Base-by-base conservation (phyloP, 2,113 vertebrate species). In the Cyrtonyx montezumae region DNA sequence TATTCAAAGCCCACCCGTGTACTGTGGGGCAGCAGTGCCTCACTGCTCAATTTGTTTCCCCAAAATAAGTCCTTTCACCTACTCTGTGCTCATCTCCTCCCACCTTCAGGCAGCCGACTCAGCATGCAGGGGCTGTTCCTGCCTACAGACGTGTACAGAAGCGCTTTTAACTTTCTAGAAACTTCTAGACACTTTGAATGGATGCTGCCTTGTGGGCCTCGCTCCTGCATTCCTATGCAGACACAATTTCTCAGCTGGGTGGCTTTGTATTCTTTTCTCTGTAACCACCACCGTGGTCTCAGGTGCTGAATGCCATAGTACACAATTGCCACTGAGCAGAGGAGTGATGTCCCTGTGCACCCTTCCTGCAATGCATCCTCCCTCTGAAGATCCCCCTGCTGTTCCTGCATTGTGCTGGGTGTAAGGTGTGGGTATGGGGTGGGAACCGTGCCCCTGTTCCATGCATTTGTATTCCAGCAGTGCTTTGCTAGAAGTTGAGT, bases 1-100 rank as follows among this genome's bases (percentile, higher is more conserved):
- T 8, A 0, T 26, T 49, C 16, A 6, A 2, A 68, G 25, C 12
- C 68, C 36, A 26, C 5, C 23, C 2, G 0, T 21, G 25, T 1
- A 5, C 18, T 53, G 22, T 32, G 63, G 63, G 36, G 19, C 46
- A 76, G 22, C 3, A 4, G 8, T 42, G 43, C 71, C 45, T 78
- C 9, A 3, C 14, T 34, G 28, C 49, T 82, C 40, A 68, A 51
- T 7, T 77, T 7, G 8, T 46, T 73, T 86, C 26, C 16, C 25
- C 5, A 14, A n/a, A 65, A 30, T 30, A 55, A 58, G 17, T 34
- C 51, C 15, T 42, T 51, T 43, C 30, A 21, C 45, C 8, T 53
- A 4, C 18, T 37, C 65, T 34, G 3, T 21, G 6, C 65, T 80
- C 48, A 46, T 48, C 30, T 53, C 7, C 19, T 61, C 43, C 40